A percentile compares a stretch with the other conserved stretches of the same genome.
These are phyloP conservation scores for Sesamia inferens DNA, from an alignment of 2,888 invertebrate genomes.

Conservation along the genomic window DNA sequence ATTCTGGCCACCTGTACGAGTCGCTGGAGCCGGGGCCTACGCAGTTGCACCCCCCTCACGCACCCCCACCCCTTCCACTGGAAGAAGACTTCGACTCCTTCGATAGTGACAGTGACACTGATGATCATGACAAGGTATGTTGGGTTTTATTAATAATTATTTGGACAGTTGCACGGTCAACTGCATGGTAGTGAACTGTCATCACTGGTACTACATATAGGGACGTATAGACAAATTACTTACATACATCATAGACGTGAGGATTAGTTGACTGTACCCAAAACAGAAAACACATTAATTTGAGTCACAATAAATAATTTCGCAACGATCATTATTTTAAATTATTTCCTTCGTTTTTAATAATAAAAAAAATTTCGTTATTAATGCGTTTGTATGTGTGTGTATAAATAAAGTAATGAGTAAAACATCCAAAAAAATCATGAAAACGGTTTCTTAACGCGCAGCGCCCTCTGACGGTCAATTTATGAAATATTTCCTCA, in stretches of 20 bases:
- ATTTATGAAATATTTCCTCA: conserved; percentile 1
- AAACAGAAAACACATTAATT: background rate
- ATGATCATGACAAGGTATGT: conserved; percentile 82
- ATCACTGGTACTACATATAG: background rate
- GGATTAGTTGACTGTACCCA: background rate
- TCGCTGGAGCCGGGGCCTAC: conserved; percentile 86
- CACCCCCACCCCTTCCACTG: conserved; percentile 69
- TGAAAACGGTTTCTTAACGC: too few species aligned
- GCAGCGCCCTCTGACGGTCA: conserved; percentile 14
- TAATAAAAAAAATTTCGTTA: background rate
- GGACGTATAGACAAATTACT: background rate
- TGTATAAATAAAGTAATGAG: background rate
- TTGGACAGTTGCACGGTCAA: background rate
- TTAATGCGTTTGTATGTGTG: background rate
- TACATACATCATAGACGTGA: too few species aligned
- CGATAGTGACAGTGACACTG: conserved; percentile 92
- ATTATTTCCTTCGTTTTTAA: background rate
- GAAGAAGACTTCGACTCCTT: conserved; percentile 93
- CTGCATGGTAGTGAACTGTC: too few species aligned
- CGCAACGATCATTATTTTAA: background rate
- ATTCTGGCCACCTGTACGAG: conserved; percentile 93
- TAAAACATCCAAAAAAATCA: background rate
- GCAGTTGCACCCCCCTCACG: conserved; percentile 63
- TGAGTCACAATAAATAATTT: background rate
- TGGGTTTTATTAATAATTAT: background rate